These are phyloP conservation scores for Aphidoletes aphidimyza DNA, from an alignment of 2,888 invertebrate genomes.

Conservation along the genomic window DNA sequence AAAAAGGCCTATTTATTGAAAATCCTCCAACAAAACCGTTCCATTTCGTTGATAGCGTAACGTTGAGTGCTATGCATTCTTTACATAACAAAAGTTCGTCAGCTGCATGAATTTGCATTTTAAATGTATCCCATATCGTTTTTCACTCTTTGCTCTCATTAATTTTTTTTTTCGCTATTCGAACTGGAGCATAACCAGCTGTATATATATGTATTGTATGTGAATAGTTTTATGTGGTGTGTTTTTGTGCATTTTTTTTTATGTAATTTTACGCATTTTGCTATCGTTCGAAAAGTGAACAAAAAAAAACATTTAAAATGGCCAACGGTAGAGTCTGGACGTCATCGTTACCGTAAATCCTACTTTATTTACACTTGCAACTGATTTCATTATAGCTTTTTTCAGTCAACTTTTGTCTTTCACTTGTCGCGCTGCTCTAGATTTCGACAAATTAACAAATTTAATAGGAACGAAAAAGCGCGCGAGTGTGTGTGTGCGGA, in stretches of 20 bases:
- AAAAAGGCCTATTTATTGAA: not conserved
- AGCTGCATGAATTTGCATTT: constrained; percentile 51
- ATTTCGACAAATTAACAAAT: not conserved
- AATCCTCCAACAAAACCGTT: not conserved
- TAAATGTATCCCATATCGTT: constrained; percentile 20
- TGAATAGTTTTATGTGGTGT: not conserved
- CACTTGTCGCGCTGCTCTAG: not conserved
- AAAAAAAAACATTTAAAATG: too few species aligned
- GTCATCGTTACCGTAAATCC: constrained; percentile 46
- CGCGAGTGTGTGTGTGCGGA: not conserved
- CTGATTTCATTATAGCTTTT: not conserved
- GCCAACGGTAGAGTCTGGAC: constrained; percentile 21
- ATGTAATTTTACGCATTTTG: constrained; percentile 27
- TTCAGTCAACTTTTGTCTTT: not conserved
- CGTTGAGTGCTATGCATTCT: not conserved
- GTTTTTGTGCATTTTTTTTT: not conserved
- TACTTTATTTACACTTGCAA: constrained; percentile 41
- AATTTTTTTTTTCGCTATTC: not conserved
- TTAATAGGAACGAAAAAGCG: not conserved
- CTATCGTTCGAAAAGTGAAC: not conserved
- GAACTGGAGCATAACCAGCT: not conserved
- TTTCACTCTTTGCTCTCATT: not conserved
- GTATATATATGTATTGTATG: not conserved
- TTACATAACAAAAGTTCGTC: not conserved
- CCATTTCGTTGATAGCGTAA: constrained; percentile 27